Base-by-base conservation (phyloP, 37 sponge, comb jelly and placozoan genomes). In the Chondrilla cf. caribensis region DNA sequence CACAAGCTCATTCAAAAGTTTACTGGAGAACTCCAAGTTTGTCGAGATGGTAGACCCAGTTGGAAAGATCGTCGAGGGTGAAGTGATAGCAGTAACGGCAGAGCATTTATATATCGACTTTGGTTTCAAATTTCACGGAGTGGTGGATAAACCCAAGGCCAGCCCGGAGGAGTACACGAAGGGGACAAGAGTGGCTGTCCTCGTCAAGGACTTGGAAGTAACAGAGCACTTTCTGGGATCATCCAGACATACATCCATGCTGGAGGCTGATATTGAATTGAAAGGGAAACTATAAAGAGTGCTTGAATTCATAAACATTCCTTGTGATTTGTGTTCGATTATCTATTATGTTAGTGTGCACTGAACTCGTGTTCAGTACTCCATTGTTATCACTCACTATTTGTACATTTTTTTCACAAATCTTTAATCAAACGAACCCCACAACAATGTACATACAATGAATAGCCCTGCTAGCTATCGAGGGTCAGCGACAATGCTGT, bases 121-220 rank as follows among this genome's bases (percentile, higher is more conserved):
- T 85, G 92, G 92, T 28, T 79, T 78, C 64, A 92, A 92, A 38
- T 92, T 92, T 70, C 86, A 91, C 71, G 92, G 83, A 24, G 92
- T 91, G 38, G 86, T 91, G n/a, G 9, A 51, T 11, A 2, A 31
- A 18, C 83, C 83, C 3, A 54, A 57, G 41, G 44, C 42, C 0
- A 18, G 3, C 1, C 5, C 37, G 11, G 38, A 59, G 38, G 7
- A n/a, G 0, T 84, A 31, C 28, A 15, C 0, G 22, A 41, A 70
- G 33, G 92, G 91, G 29, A 36, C 42, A 21, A 44, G 26, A 24
- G 88, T 91, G 3, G 32, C 24, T 4, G 86, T 92, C 5, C 68
- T 41, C 7, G 81, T 88, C 32, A 76, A 83, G 29, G 84, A 88
- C 67, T 59, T 88, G 55, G 89, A 92, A 41, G 29, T 85, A 22